Base-by-base conservation (phyloP, 2,797 vertebrate species). In the Enoplosus armatus region DNA sequence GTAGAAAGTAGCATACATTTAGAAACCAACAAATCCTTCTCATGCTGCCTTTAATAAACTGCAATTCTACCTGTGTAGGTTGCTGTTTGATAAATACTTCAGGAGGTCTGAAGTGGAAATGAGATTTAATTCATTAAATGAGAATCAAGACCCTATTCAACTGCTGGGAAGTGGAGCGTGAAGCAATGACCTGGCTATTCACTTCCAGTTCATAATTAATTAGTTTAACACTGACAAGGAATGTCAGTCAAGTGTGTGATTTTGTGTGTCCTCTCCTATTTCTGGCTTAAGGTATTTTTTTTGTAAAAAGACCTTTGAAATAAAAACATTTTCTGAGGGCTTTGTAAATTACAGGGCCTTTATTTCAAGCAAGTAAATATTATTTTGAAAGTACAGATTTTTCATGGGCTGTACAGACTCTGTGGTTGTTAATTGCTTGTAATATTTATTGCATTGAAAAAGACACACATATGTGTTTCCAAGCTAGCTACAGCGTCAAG, bases 61-160 rank as follows among this genome's bases (percentile, higher is more conserved):
- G 31, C 55, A 33, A 6, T 47, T 71, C 18, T 31, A 8, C 6
- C 35, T 22, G 9, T 64, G 29, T 27, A n/a, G 2, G 24, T 79
- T 62, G 5, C 20, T n/a, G 48, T 77, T 47, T 64, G 48, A 69
- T 81, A 27, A 84, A 75, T 71, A 24, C 6, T 53, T 51, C 22
- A 77, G 18, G 4, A 77, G 43, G 18, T 76, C 51, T 67, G 31
- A 72, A 69, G 56, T 67, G 24, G 60, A 85, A 85, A 78, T 72
- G 43, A 24, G 29, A 65, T 72, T 80, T 61, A 41, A 35, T 69
- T 79, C 35, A 70, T 77, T 56, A 75, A 77, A 80, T 2, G 8
- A 54, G 3, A 75, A 79, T 75, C 41, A 66, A 47, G n/a, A 81
- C 56, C 14, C 24, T 9, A 50, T 71, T 81, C 61, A 76, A 10